A percentile compares a stretch with the other conserved stretches of the same genome.
These are phyloP conservation scores for Anastrepha obliqua DNA, from an alignment of 1,140 invertebrate species.

Conservation along the genomic window DNA sequence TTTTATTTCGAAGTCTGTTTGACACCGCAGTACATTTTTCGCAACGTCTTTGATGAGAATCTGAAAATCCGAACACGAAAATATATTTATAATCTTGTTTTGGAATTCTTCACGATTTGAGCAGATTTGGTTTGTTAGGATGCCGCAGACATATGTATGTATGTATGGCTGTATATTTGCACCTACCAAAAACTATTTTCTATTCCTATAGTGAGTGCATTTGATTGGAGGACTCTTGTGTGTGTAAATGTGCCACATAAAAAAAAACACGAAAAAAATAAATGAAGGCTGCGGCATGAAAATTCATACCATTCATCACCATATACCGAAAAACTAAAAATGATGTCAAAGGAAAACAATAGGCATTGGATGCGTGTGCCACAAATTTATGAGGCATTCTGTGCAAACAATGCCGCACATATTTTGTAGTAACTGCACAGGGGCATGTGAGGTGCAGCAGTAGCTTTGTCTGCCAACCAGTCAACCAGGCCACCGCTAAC, in stretches of 20 bases:
- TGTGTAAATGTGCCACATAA: not conserved
- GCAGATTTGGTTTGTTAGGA: too few species aligned
- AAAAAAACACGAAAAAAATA: not conserved
- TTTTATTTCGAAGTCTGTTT: too few species aligned
- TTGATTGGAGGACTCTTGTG: not conserved
- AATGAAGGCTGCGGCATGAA: not conserved
- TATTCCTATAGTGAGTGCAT: not conserved
- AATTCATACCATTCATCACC: slow-evolving; percentile 44
- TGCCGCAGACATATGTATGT: too few species aligned
- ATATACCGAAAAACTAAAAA: slow-evolving; percentile 40
- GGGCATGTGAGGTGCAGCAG: not conserved
- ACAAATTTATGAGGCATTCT: slow-evolving; percentile 50
- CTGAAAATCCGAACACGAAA: too few species aligned
- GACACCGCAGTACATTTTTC: too few species aligned
- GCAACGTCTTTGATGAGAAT: too few species aligned
- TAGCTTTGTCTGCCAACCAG: slow-evolving; percentile 12
- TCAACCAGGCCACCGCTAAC: slow-evolving; percentile 35
- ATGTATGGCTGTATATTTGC: too few species aligned
- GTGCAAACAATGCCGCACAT: slow-evolving; percentile 39
- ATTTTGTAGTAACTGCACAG: not conserved
- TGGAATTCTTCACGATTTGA: too few species aligned
- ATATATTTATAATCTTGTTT: too few species aligned
- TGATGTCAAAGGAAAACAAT: slow-evolving; percentile 51
- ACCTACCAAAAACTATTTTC: too few species aligned
- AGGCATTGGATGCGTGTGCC: slow-evolving; percentile 22